phyloP scores from a whole-genome alignment of 2,888 invertebrate genomes.

The Sinhomidia bicolor region DNA sequence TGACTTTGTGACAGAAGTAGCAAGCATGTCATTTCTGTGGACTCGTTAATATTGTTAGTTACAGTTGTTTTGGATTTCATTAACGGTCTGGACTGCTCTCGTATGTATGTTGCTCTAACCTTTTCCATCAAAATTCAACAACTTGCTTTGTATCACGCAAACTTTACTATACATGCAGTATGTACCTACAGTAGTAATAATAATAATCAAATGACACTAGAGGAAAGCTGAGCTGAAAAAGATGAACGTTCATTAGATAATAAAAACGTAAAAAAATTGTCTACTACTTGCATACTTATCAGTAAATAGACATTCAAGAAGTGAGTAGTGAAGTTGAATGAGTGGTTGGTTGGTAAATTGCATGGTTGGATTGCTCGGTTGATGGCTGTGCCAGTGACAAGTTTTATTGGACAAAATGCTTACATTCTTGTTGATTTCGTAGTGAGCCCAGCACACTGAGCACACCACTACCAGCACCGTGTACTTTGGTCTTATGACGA shows the following conservation, averaged over 20 bases:
- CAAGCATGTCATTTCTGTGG: too few species aligned
- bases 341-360: constrained; percentile 29
- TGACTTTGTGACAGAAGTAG: too few species aligned
- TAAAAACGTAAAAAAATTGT: background rate
- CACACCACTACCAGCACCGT: background rate
- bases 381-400: constrained; percentile 53
- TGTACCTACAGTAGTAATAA: too few species aligned
- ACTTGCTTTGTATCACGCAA: too few species aligned
- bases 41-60: too few species aligned
- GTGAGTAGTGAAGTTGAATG: constrained; percentile 7
- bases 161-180: too few species aligned
- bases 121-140: too few species aligned
- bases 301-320: constrained; percentile 3
- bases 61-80: too few species aligned
- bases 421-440: constrained; percentile 34
- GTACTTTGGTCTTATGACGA: background rate
- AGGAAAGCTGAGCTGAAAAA: too few species aligned
- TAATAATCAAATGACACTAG: too few species aligned
- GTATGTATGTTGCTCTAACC: too few species aligned
- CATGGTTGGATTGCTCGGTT: constrained; percentile 53
- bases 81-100: too few species aligned
- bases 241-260: background rate
- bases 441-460: background rate
- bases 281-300: background rate
- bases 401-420: background rate